Evolutionary conservation across 2,797 vertebrate species (phyloP).

Genomic region (Pseudomugil gertrudae): DNA sequence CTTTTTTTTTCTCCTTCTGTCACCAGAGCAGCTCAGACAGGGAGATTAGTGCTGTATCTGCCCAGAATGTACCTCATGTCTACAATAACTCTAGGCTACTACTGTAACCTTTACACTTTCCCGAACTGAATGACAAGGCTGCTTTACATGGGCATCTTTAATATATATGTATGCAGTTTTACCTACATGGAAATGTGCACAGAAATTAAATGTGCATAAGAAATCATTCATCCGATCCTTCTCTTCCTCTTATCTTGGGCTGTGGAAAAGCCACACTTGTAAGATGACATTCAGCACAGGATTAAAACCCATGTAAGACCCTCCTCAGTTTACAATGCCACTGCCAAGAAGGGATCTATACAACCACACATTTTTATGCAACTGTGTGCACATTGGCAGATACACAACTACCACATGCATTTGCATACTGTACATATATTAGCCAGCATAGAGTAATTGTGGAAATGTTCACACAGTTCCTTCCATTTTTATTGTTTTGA

Average conservation of each 20-base stretch:
- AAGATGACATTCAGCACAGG: slow-evolving; percentile 87
- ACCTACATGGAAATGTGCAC: slow-evolving; percentile 14
- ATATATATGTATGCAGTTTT: slow-evolving; percentile 30
- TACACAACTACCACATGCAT: slow-evolving; percentile 14
- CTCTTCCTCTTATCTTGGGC: slow-evolving; percentile 80
- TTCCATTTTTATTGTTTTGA: slow-evolving; percentile 16
- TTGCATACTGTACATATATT: slow-evolving; percentile 14
- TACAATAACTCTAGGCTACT: slow-evolving; percentile 50
- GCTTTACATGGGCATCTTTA: slow-evolving; percentile 35
- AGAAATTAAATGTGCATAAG: slow-evolving; percentile 26
- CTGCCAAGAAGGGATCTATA: slow-evolving; percentile 82
- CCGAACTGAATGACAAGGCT: slow-evolving; percentile 41
- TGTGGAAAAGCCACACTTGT: slow-evolving; percentile 85
- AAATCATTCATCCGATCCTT: background rate
- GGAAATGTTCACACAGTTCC: slow-evolving; percentile 18
- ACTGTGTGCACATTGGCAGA: slow-evolving; percentile 50
- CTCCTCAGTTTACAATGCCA: slow-evolving; percentile 85
- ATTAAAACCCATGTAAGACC: slow-evolving; percentile 88
- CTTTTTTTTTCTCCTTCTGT: slow-evolving; percentile 56
- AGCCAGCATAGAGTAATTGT: slow-evolving; percentile 22
- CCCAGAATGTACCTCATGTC: slow-evolving; percentile 56
- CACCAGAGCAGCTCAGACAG: slow-evolving; percentile 67
- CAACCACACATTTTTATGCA: slow-evolving; percentile 71
- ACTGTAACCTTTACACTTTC: slow-evolving; percentile 54
- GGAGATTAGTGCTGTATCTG: slow-evolving; percentile 66